phyloP scores from a whole-genome alignment of 2,888 invertebrate genomes.

The Sesamia inferens region DNA sequence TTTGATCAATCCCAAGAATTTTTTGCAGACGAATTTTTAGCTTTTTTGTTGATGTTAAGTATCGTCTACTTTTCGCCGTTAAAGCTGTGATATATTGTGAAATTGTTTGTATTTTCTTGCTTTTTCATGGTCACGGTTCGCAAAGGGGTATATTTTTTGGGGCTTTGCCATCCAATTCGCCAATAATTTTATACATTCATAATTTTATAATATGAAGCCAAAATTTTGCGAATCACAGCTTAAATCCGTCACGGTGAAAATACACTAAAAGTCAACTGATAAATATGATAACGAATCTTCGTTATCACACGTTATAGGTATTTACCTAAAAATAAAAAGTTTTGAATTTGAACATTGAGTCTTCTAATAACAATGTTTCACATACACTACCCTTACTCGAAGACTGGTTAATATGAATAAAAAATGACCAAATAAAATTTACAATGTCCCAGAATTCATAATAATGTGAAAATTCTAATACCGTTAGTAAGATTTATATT shows the following conservation, averaged over 20 bases:
- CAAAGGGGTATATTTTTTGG: conserved; percentile 24
- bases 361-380: no score
- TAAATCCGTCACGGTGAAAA: neutral
- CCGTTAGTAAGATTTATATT: no score
- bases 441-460: no score
- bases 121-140: conserved; percentile 47
- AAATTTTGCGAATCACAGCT: no score
- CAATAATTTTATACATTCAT: neutral
- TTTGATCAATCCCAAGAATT: conserved; percentile 67
- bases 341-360: no score
- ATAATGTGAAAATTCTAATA: no score
- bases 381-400: no score
- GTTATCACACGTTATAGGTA: neutral
- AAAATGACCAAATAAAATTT: no score
- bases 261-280: conserved; percentile 1
- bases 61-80: conserved; percentile 58
- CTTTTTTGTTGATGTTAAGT: conserved; percentile 61
- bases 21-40: conserved; percentile 64
- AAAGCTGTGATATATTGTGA: conserved; percentile 52
- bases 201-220: neutral
- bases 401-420: no score
- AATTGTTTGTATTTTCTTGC: conserved; percentile 39
- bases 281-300: conserved; percentile 11
- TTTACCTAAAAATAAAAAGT: no score
- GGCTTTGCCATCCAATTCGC: neutral